Evolutionary conservation across 2,113 vertebrate species (phyloP).

Genomic region (Anolis carolinensis): DNA sequence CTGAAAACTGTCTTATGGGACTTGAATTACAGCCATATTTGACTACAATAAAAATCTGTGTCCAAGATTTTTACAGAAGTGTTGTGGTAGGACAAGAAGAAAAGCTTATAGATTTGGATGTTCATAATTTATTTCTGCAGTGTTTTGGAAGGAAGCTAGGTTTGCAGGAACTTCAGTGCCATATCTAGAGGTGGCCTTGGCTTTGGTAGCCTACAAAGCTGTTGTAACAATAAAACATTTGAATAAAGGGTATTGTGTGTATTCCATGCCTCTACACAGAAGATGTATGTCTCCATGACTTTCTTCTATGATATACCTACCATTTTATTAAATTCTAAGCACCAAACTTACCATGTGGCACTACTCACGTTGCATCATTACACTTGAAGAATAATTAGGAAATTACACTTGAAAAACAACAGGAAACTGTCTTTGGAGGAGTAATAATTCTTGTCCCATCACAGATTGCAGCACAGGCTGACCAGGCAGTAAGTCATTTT

Average conservation of each 20-base stretch:
- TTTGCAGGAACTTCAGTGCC: not conserved
- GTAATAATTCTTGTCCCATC: not conserved
- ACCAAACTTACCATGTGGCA: no score
- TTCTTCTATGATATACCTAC: not conserved
- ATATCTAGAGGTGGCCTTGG: not conserved
- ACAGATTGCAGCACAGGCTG: slow-evolving; percentile 18
- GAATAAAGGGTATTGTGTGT: no score
- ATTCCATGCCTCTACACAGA: not conserved
- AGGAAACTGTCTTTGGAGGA: no score
- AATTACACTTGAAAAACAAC: no score
- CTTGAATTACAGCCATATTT: not conserved
- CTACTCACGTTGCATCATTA: no score
- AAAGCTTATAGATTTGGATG: not conserved
- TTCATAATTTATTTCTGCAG: no score
- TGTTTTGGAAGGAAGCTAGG: not conserved
- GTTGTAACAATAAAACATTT: not conserved
- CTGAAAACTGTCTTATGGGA: not conserved
- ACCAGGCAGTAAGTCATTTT: not conserved
- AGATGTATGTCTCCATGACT: not conserved
- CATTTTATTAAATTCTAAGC: not conserved
- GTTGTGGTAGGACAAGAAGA: not conserved
- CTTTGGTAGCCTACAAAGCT: not conserved
- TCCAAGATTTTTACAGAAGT: not conserved
- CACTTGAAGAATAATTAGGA: no score
- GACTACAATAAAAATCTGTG: not conserved